Evolutionary conservation across 2,888 invertebrate species (phyloP), one percentile per base, ranked within the genome.

Genomic region (Cartodere bifasciata): DNA sequence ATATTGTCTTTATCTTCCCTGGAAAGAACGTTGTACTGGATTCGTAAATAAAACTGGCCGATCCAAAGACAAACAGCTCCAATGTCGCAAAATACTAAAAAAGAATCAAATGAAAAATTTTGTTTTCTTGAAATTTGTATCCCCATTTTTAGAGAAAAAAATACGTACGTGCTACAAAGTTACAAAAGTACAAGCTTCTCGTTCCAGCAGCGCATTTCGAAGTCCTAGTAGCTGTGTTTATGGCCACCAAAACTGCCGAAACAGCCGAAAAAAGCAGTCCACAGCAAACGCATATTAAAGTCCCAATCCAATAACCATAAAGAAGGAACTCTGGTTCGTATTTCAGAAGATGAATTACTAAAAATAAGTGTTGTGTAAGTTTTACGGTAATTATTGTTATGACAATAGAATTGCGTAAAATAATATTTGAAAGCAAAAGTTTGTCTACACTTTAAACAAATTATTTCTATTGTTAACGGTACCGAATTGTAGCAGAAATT

Each of bases 21-120:
- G 1, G 81, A 72, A 60, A 92, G 67, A 2, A 91, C 84, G 55
- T 88, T 91, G 51, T 76, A 68, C 48, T 78, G 80, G 29, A 91
- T 67, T 53, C 81, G 76, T 25, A 79, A 64, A 56, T 77, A 81
- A 63, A 79, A 92, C 60, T 91, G 84, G 15, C 78, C 75, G 39
- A 84, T 63, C 87, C 88, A 92, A 34, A 86, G 74, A 15, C 77
- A 66, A 40, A 84, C 71, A 7, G 84, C 83, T 13, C 78, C 69
- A 16, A 83, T 54, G 50, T 82, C 77, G 47, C 80, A 75, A 14
- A 81, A 50, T 41, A 83, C 90, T 78, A 65, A 32, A 74, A 72
- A 36, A 28, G 23, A n/a, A n/a, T n/a, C n/a, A 20, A 29, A 10
- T 11, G 9, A 28, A 29, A 13, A 6, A 29, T 11, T 11, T 29